phyloP scores from a whole-genome alignment of 2,888 invertebrate genomes.

The Drosophila falleni region DNA sequence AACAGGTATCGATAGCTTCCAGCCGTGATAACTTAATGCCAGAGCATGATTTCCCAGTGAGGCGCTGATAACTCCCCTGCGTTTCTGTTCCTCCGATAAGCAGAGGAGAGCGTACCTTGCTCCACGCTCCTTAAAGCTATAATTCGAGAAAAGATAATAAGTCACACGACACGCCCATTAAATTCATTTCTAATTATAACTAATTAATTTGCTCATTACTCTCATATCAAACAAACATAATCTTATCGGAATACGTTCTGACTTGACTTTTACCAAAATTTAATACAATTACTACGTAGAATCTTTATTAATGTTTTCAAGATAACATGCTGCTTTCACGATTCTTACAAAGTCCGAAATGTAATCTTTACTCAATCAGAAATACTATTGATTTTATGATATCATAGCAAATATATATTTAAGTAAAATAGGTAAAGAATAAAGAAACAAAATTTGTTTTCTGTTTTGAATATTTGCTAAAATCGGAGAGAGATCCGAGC shows the following conservation, averaged over 20 bases:
- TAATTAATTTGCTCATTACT: neutral
- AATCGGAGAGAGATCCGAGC: neutral
- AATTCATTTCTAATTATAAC: conserved; percentile 1
- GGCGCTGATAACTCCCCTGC: conserved; percentile 94
- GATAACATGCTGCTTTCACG: neutral
- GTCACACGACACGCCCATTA: conserved; percentile 3
- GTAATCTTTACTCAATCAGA: neutral
- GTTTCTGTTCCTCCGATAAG: conserved; percentile 90
- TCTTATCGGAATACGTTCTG: neutral
- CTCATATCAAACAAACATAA: neutral
- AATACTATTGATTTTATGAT: neutral
- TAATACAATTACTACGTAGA: neutral
- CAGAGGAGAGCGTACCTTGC: conserved; percentile 94
- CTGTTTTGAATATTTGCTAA: neutral
- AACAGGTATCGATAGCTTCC: conserved; percentile 89
- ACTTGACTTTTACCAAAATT: neutral
- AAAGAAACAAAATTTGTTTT: too few relatives aligned
- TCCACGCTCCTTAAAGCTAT: conserved; percentile 97
- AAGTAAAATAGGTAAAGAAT: neutral
- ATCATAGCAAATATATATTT: neutral
- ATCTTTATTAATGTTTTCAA: neutral
- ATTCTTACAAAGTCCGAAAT: neutral
- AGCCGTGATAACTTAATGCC: conserved; percentile 91
- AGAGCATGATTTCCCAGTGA: conserved; percentile 98
- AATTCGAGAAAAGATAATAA: conserved; percentile 1